Conservation (phyloP, 2,113 vertebrate species). For the Myotis yumanensis region DNA sequence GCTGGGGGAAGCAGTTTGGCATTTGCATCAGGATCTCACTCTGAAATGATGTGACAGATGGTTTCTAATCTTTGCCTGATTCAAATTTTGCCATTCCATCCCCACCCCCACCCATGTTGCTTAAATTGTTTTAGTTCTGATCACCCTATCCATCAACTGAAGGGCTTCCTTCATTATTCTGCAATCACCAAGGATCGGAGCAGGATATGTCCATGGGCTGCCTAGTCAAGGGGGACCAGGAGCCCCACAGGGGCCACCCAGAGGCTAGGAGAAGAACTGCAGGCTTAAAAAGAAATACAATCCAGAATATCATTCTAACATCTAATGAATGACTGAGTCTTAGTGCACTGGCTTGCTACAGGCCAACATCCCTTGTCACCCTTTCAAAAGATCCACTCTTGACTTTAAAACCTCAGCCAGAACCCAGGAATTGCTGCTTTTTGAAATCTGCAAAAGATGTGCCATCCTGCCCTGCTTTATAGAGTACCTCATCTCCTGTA, state of each 20-base stretch:
- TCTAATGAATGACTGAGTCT: background rate
- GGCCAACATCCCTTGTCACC: background rate
- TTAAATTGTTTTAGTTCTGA: background rate
- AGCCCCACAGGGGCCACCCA: background rate
- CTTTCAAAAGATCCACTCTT: slow-evolving; percentile 14
- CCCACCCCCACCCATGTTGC: background rate
- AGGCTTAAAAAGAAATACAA: background rate
- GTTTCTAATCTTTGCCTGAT: background rate
- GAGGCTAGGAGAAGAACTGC: background rate
- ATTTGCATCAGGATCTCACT: background rate
- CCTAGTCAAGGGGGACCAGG: background rate
- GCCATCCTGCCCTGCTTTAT: background rate
- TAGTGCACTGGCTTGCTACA: background rate
- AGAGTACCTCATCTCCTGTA: background rate
- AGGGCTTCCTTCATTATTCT: background rate
- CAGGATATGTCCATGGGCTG: background rate
- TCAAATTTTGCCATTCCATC: background rate
- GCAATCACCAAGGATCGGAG: too few species aligned
- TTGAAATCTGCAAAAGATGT: background rate
- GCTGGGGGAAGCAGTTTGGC: background rate
- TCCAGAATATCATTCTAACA: background rate
- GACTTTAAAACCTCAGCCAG: background rate
- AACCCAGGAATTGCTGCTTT: background rate
- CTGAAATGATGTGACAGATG: background rate
- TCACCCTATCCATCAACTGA: background rate